These are phyloP conservation scores for Belgica antarctica DNA, from an alignment of 2,888 invertebrate genomes.

Conservation along the genomic window DNA sequence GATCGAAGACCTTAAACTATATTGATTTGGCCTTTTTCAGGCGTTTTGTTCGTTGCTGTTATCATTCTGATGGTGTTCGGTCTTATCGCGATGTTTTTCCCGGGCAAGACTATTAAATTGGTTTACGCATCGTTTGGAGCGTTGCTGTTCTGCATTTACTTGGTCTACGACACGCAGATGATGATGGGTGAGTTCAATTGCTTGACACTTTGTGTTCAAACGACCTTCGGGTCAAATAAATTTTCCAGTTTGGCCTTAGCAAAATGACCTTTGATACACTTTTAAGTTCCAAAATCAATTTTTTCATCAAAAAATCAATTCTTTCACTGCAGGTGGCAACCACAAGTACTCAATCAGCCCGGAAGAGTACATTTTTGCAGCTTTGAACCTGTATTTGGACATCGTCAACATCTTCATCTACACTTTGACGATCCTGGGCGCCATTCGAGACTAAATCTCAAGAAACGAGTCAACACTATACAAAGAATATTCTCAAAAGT, in stretches of 20 bases:
- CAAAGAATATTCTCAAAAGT: too few species aligned
- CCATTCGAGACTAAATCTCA: background rate
- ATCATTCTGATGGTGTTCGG: conserved; percentile 78
- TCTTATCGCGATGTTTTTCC: conserved; percentile 66
- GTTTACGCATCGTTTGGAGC: conserved; percentile 85
- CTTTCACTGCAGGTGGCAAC: conserved; percentile 71
- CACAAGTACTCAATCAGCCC: conserved; percentile 88
- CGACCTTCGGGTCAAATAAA: too few species aligned
- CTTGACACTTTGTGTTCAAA: too few species aligned
- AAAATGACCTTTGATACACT: too few species aligned
- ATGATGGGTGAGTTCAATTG: background rate
- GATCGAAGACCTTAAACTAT: too few species aligned
- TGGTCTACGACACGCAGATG: conserved; percentile 85
- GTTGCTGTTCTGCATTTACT: conserved; percentile 81
- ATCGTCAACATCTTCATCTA: conserved; percentile 81
- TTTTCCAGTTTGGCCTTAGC: too few species aligned
- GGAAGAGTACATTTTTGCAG: conserved; percentile 92
- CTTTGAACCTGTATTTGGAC: conserved; percentile 83
- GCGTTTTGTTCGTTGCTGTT: conserved; percentile 70
- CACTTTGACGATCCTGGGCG: conserved; percentile 58
- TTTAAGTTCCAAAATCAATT: background rate
- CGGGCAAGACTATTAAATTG: conserved; percentile 62
- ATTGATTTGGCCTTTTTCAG: background rate
- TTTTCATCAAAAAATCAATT: too few species aligned
- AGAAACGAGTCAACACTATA: background rate